These are phyloP conservation scores for Dendrolimus pini DNA, from an alignment of 2,888 invertebrate species.

Conservation along the genomic window DNA sequence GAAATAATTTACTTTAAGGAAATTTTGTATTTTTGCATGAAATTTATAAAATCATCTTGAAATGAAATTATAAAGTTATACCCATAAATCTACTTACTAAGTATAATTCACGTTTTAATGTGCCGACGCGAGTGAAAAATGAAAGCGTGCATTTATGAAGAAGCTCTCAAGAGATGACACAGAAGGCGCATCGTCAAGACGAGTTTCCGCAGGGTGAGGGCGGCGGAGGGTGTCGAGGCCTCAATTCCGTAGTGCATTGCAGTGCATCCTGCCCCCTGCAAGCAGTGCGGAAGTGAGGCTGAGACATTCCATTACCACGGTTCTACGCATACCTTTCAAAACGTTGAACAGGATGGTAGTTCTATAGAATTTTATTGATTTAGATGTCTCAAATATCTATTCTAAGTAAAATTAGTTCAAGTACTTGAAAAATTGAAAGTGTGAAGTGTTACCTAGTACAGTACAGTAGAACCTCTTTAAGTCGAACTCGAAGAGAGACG, in stretches of 20 bases:
- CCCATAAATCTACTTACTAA: no score
- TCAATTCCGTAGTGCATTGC: conserved; percentile 99
- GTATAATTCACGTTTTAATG: neutral
- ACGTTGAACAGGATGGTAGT: neutral
- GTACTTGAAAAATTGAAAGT: no score
- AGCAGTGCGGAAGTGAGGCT: conserved; percentile 96
- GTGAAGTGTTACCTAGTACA: no score
- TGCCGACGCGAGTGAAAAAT: conserved; percentile 8
- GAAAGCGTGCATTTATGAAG: conserved; percentile 23
- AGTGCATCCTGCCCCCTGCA: conserved; percentile 90
- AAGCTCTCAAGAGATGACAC: conserved; percentile 17
- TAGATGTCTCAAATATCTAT: no score
- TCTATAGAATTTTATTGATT: conserved; percentile 2
- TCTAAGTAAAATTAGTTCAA: no score
- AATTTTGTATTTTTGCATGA: no score
- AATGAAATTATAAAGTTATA: no score
- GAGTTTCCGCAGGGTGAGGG: conserved; percentile 16
- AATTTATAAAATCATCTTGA: no score
- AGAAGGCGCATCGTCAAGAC: conserved; percentile 5
- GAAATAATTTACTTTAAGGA: no score
- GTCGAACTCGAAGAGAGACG: no score
- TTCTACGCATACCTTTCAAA: neutral
- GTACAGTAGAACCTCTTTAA: no score
- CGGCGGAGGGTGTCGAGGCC: conserved; percentile 75
- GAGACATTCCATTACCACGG: conserved; percentile 44